phyloP scores from a whole-genome alignment of 2,113 vertebrate genomes.

The Todiramphus chloris region DNA sequence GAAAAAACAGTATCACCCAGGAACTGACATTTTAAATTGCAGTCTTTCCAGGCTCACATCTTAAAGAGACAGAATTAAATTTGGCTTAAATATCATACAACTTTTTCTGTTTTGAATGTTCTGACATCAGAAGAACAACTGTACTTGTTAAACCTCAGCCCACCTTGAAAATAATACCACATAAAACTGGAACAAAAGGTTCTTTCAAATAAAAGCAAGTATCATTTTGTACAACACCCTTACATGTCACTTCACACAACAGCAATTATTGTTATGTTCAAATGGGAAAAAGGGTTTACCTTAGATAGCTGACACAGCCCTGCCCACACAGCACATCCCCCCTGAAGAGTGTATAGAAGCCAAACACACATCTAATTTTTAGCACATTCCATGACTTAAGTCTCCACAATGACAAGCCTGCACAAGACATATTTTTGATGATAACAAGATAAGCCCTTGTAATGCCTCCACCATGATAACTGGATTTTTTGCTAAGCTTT shows the following conservation, averaged over 20 bases:
- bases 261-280: not conserved
- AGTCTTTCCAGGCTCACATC: not conserved
- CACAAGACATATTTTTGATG: constrained; percentile 25
- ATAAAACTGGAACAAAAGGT: not conserved
- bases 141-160: not conserved
- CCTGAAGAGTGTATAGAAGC: not conserved
- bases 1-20: not conserved
- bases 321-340: not conserved
- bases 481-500: constrained; percentile 63
- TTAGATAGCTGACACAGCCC: not conserved
- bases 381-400: not conserved
- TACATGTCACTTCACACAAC: not conserved
- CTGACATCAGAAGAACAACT: not conserved
- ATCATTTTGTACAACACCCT: not conserved
- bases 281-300: not conserved
- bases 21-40: not conserved
- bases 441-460: constrained; percentile 33
- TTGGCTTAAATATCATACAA: not conserved
- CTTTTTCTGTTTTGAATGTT: not conserved
- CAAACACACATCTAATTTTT: not conserved
- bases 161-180: not conserved
- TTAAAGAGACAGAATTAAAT: not conserved
- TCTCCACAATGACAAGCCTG: not conserved
- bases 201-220: not conserved
- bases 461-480: constrained; percentile 58